These are phyloP conservation scores for Anhinga anhinga DNA, from an alignment of 2,113 vertebrate genomes.

Conservation along the genomic window DNA sequence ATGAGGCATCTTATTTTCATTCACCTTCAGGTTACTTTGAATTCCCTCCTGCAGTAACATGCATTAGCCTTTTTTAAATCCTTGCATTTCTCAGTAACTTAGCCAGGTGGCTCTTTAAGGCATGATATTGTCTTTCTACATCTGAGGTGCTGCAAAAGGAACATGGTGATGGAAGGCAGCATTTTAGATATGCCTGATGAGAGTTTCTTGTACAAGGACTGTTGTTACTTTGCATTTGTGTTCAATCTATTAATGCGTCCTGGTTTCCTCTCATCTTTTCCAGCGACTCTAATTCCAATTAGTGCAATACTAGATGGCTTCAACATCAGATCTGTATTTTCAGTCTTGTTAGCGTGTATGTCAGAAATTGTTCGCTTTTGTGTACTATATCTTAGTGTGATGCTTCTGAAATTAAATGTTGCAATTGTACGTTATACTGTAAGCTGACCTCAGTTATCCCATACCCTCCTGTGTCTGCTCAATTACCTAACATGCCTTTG, in stretches of 20 bases:
- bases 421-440: background rate
- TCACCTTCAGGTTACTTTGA: background rate
- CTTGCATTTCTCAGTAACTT: background rate
- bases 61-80: background rate
- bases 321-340: background rate
- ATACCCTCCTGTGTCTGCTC: background rate
- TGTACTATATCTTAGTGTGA: background rate
- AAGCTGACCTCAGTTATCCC: background rate
- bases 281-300: background rate
- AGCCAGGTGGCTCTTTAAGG: background rate
- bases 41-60: background rate
- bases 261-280: background rate
- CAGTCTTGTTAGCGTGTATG: background rate
- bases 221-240: background rate
- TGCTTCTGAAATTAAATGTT: slow-evolving; percentile 10
- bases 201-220: background rate
- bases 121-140: background rate
- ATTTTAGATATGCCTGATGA: background rate
- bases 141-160: background rate
- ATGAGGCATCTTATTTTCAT: background rate
- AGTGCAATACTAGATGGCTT: background rate
- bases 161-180: background rate
- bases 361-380: background rate
- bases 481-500: background rate
- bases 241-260: background rate